A percentile compares a stretch with the other conserved stretches of the same genome.
Evolutionary conservation across 2,113 vertebrate species (phyloP).

Genomic region (Psophia crepitans): DNA sequence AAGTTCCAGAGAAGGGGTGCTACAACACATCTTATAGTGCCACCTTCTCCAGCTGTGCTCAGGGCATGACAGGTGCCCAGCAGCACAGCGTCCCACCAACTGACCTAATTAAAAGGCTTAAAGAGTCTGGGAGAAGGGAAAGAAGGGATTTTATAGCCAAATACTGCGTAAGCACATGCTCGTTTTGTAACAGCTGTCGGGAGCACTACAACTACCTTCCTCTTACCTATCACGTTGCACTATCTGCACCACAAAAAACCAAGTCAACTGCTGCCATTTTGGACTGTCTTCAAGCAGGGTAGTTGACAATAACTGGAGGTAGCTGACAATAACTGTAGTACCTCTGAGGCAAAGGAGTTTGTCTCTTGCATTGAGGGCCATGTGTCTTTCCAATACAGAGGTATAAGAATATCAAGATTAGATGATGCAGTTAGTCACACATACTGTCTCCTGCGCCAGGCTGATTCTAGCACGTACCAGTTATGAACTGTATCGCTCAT

Average conservation of each 20-base stretch:
- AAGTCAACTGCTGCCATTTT: not conserved
- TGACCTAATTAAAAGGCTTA: not conserved
- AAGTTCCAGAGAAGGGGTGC: not conserved
- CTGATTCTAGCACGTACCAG: not conserved
- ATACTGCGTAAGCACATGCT: not conserved
- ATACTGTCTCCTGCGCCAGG: not conserved
- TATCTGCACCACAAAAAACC: fast-evolving
- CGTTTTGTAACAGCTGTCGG: not conserved
- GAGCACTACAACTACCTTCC: not conserved
- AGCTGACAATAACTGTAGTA: not conserved
- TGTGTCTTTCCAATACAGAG: not conserved
- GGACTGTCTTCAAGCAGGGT: not conserved
- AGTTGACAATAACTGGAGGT: not conserved
- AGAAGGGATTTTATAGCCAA: not conserved
- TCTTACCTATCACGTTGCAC: not conserved
- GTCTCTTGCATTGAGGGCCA: not conserved
- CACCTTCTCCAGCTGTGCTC: not conserved
- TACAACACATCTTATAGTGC: not conserved
- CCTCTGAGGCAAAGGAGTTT: not conserved
- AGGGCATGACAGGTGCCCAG: fast-evolving
- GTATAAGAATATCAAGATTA: not conserved
- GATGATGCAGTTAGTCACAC: not conserved
- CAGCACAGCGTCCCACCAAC: not conserved
- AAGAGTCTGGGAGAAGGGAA: not conserved
- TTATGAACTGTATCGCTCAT: fast-evolving